These are phyloP conservation scores for Argopecten irradians DNA, from an alignment of 1,140 invertebrate genomes.

Conservation along the genomic window DNA sequence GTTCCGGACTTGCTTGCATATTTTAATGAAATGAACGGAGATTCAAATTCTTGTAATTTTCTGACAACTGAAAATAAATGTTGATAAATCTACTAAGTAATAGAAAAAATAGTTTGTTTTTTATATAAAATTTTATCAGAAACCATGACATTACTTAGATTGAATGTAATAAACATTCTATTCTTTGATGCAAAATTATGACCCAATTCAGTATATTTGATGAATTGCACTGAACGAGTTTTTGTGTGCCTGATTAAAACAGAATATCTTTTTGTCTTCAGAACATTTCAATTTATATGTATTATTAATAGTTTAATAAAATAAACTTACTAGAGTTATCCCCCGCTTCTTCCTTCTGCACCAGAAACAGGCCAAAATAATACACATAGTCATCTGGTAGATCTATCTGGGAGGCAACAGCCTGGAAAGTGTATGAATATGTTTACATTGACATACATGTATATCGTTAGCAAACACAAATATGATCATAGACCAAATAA, in stretches of 20 bases:
- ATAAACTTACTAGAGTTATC: constrained; percentile 80
- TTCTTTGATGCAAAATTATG: neutral
- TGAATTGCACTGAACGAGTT: neutral
- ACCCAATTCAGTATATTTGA: neutral
- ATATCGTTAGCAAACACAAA: too few relatives aligned
- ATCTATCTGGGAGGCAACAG: constrained; percentile 85
- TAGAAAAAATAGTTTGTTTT: neutral
- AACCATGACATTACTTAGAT: neutral
- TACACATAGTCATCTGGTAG: constrained; percentile 86
- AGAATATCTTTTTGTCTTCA: neutral
- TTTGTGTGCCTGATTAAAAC: neutral
- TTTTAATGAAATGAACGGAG: constrained; percentile 92
- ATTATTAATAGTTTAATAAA: neutral
- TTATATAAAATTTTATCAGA: neutral
- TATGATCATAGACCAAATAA: too few relatives aligned
- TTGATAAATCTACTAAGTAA: neutral
- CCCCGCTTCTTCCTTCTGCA: constrained; percentile 86
- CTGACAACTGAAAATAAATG: constrained; percentile 83
- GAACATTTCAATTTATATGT: neutral
- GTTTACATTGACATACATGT: too few relatives aligned
- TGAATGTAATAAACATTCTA: neutral
- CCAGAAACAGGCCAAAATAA: constrained; percentile 93
- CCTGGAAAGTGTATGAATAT: constrained; percentile 78
- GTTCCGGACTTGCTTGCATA: constrained; percentile 77
- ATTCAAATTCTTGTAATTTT: constrained; percentile 96